Evolutionary conservation across 2,888 invertebrate species (phyloP), one percentile per base, ranked within the genome.

Genomic region (Globia sparganii): DNA sequence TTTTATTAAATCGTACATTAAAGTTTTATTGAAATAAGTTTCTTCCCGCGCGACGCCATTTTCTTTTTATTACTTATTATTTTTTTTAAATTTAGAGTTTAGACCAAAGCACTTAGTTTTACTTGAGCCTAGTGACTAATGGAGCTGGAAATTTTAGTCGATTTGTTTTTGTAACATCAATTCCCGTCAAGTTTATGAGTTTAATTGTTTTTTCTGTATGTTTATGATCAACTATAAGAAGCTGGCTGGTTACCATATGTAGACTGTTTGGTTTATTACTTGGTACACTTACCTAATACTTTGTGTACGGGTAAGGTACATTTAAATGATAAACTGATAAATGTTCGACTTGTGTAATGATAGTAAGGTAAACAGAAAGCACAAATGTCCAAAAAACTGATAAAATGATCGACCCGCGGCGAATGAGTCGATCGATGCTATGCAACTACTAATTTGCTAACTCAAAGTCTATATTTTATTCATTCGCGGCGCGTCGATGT

Each of bases 161-260:
- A 84, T 59, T 81, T 56, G 62, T 80, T 80, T 25, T 65, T n/a
- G 28, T 72, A 67, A 46, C 56, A 71, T 77, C 40, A 40, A 65
- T 77, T 62, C 53, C 4, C 56, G 46, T 61, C 13, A 43, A 70
- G 75, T 56, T 28, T 43, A 72, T 18, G 71, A 49, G 72, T 61
- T 78, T 72, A 74, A 71, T 72, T 78, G 61, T 78, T 82, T 77
- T 56, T 72, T 71, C 13, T 80, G 37, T 61, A 62, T 83, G 78
- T 88, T 88, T 87, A 85, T 76, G 68, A 82, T 74, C 71, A 34
- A 34, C 67, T 34, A 37, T 53, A 49, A n/a, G 49, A 75, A 69
- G 75, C 70, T 86, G 86, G 69, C 66, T 85, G 89, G 77, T 79
- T 43, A 18, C 86, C 88, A 88, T 79, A 77, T 88, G 88, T 75